Evolutionary conservation across 2,113 vertebrate species (phyloP), one percentile per base, ranked within the genome.

Genomic region (Paradoxurus hermaphroditus): DNA sequence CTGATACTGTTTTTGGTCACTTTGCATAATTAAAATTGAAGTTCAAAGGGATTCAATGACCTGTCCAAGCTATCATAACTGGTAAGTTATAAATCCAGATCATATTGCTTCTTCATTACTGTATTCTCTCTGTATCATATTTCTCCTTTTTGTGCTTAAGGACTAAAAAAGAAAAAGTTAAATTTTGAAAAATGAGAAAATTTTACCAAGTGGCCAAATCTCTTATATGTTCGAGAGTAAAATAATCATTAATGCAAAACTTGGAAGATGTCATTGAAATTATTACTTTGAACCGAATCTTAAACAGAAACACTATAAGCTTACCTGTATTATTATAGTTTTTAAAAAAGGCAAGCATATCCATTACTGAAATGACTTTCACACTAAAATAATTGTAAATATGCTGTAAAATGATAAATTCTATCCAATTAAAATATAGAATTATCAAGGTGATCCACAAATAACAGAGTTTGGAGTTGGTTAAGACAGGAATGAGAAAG

Each of bases 11-110:
- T 95, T 95, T 92, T 62, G 53, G 39, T 73, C 31, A 91, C 63
- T 84, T 77, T 88, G 41, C 21, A 59, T 81, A 78, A 67, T 88
- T 31, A 88, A 86, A 97, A 94, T n/a, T 51, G n/a, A 93, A 36
- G 14, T 94, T 94, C 36, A 36, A 14, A 72, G 88, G 46, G 41
- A 75, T 79, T 44, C 70, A 90, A 9, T 78, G 83, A 83, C n/a
- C 56, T 85, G 0, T 56, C 39, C 6, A 96, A 86, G 7, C 4
- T 90, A 51, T 62, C 46, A 77, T 27, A 68, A 59, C 9, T 84
- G 51, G 25, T 79, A 49, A 62, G 15, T 65, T 95, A 89, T 91
- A 91, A 86, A 84, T 78, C 9, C 3, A 5, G 11, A 56, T 90
- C 7, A 93, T 70, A 49, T 77, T 59, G 46, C 11, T 84, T 85